phyloP scores from a whole-genome alignment of 2,888 invertebrate genomes.

The Hydraecia micacea region DNA sequence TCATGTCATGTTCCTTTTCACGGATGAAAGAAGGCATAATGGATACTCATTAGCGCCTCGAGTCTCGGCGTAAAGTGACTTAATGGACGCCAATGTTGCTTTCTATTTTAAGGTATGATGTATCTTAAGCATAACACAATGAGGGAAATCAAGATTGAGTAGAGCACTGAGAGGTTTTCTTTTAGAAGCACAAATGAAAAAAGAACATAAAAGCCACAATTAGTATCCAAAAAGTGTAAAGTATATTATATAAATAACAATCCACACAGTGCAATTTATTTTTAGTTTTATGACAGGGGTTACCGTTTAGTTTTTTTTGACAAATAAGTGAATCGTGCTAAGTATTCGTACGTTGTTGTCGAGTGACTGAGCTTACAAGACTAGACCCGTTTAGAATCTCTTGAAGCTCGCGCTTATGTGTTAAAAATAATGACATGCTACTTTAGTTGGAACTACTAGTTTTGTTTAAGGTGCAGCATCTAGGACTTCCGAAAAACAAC shows the following conservation, averaged over 20 bases:
- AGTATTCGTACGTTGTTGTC: neutral
- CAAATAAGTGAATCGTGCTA: neutral
- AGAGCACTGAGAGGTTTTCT: neutral
- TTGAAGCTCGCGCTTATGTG: neutral
- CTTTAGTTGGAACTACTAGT: neutral
- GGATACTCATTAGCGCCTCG: conserved; percentile 50
- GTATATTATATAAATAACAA: neutral
- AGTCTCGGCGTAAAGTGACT: conserved; percentile 42
- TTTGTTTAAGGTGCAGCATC: neutral
- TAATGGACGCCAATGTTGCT: conserved; percentile 50
- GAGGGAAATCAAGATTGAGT: conserved; percentile 15
- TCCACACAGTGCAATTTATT: neutral
- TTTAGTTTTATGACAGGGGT: neutral
- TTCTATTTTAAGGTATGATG: conserved; percentile 23
- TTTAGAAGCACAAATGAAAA: conserved; percentile 5
- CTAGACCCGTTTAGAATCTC: neutral
- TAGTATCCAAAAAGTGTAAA: neutral
- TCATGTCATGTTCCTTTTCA: conserved; percentile 49
- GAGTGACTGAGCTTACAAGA: neutral
- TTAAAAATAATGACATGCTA: neutral
- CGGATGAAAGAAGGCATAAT: conserved; percentile 58
- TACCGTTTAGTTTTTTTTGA: neutral
- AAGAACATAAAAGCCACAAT: neutral
- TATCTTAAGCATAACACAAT: conserved; percentile 23
- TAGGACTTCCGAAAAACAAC: conserved; percentile 9